phyloP scores from a whole-genome alignment of 1,140 invertebrate species.

The Macrostomum lignano region DNA sequence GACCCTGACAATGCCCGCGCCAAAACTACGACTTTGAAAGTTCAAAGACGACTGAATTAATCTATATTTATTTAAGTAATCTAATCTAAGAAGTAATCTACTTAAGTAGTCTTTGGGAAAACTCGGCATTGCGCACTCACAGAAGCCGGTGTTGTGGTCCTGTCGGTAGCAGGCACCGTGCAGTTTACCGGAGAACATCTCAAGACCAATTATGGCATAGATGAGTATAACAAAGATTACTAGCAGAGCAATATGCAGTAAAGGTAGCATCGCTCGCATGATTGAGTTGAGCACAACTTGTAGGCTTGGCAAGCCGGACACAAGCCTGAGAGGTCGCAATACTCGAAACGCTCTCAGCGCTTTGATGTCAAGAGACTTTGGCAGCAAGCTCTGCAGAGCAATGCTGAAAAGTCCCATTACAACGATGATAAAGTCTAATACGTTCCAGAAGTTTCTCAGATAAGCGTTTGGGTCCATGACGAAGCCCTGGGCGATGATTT shows the following conservation, averaged over 20 bases:
- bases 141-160: no score
- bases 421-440: constrained; percentile 97
- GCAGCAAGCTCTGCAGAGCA: no score
- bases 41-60: no score
- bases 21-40: no score
- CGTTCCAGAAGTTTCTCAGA: constrained; percentile 90
- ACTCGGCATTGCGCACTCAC: no score
- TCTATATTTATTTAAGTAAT: no score
- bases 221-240: constrained; percentile 99
- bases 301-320: constrained; percentile 90
- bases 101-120: no score
- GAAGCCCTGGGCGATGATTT: constrained; percentile 94
- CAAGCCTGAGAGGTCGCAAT: constrained; percentile 68
- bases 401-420: no score
- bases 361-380: constrained; percentile 98
- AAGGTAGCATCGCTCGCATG: constrained; percentile 89
- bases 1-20: no score
- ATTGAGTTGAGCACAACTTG: constrained; percentile 98
- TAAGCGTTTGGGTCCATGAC: constrained; percentile 78
- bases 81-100: no score
- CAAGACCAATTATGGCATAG: constrained; percentile 93
- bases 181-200: constrained; percentile 84
- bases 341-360: constrained; percentile 88
- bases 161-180: constrained; percentile 71
- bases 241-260: constrained; percentile 87